phyloP scores from a whole-genome alignment of 2,113 vertebrate genomes.

The Coreoperca whiteheadi region DNA sequence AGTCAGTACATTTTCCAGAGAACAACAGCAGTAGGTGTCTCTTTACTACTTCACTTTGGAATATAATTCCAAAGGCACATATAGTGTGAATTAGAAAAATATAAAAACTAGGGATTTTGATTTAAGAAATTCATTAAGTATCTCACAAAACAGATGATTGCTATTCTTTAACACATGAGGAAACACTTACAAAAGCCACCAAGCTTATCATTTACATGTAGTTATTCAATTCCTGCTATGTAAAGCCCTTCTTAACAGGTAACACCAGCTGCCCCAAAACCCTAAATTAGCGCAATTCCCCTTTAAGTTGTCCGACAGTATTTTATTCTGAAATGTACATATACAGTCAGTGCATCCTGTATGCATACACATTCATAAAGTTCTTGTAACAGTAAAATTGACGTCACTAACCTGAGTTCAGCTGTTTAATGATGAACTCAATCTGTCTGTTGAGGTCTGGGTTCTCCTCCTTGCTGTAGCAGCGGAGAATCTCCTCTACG shows the following conservation, averaged over 20 bases:
- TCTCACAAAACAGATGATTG: background rate
- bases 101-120: background rate
- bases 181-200: background rate
- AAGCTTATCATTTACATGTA: background rate
- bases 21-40: background rate
- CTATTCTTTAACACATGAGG: background rate
- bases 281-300: background rate
- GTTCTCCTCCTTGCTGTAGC: conserved; percentile 92
- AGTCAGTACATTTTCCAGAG: background rate
- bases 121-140: background rate
- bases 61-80: background rate
- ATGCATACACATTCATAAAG: background rate
- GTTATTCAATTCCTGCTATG: background rate
- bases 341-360: background rate
- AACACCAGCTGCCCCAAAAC: background rate
- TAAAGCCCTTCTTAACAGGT: background rate
- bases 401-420: conserved; percentile 89
- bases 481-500: conserved; percentile 93
- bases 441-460: conserved; percentile 92
- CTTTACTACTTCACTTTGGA: background rate
- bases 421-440: conserved; percentile 94
- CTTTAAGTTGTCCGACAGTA: background rate
- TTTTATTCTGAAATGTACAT: background rate
- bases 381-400: background rate
- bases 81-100: background rate